Base-by-base conservation (phyloP, 2,888 invertebrate genomes). In the Himalopsyche tibetana region DNA sequence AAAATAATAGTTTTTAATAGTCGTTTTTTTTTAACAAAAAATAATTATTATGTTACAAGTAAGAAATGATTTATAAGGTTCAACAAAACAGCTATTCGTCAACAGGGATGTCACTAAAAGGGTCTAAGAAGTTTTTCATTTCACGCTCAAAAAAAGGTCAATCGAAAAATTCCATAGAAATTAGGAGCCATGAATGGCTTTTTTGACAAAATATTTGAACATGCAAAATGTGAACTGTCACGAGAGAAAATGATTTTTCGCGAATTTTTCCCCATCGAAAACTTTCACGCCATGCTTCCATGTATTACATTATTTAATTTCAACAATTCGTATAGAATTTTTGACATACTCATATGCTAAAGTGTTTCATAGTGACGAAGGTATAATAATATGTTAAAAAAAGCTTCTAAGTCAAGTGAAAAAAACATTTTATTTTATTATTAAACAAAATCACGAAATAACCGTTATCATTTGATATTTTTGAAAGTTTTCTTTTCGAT, bases 191-290 rank as follows among this genome's bases (percentile, higher is more conserved):
- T n/a, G 19, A n/a, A 63, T 63, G n/a, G 28, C 5, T 28, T 19
- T 63, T 63, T 28, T 63, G 63, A 63, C 63, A 63, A 63, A n/a
- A 63, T 63, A 28, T 63, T 63, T 63, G 63, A 63, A 63, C 63
- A 63, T 63, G 63, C 63, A 63, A 28, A 63, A 63, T 63, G 63
- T 63, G 63, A 19, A 63, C 51, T 63, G 63, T 63, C 63, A 63
- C 11, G 63, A 19, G 19, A 19, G 19, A 63, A 63, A 63, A 63
- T 63, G 63, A 63, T 63, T 63, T 63, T 63, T 63, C 19, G n/a
- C 19, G n/a, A 28, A 6, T 19, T 19, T 11, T 63, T 19, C 28
- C 56, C 63, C 28, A 63, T 63, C 63, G 28, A 28, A 28, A 63
- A 63, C 5, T 63, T 63, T 63, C 51, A 63, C n/a, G 56, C 56